Evolutionary conservation across 2,888 invertebrate genomes (phyloP).

Genomic region (Electrophaes corylata): DNA sequence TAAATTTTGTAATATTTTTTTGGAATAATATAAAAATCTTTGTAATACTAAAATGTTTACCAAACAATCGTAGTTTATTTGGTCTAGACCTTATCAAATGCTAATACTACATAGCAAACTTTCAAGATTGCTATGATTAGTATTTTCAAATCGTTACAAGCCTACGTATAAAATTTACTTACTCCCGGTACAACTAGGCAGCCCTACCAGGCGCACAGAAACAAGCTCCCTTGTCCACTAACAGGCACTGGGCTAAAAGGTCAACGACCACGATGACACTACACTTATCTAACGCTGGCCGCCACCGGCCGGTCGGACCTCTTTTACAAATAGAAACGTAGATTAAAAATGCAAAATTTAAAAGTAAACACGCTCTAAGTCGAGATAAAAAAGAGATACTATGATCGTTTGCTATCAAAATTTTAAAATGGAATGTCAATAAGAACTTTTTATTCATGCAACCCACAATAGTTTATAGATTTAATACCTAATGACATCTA

Average conservation of each 20-base stretch:
- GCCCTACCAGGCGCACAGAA: slow-evolving; percentile 59
- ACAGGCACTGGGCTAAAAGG: slow-evolving; percentile 62
- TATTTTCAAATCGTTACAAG: background rate
- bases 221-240: slow-evolving; percentile 49
- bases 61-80: background rate
- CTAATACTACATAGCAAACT: background rate
- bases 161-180: slow-evolving; percentile 9
- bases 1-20: too few relatives aligned
- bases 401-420: too few relatives aligned
- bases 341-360: slow-evolving; percentile 27
- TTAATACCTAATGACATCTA: too few relatives aligned
- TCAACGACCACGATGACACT: slow-evolving; percentile 57
- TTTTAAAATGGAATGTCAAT: too few relatives aligned
- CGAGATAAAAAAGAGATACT: too few relatives aligned
- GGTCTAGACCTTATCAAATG: background rate
- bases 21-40: too few relatives aligned
- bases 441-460: too few relatives aligned
- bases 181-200: slow-evolving; percentile 37
- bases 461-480: too few relatives aligned
- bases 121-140: too few relatives aligned
- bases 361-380: slow-evolving; percentile 27
- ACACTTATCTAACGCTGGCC: slow-evolving; percentile 44
- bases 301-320: slow-evolving; percentile 23
- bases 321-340: slow-evolving; percentile 35
- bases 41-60: background rate